Conservation (phyloP, 2,113 vertebrate genomes). For the Pipa parva region DNA sequence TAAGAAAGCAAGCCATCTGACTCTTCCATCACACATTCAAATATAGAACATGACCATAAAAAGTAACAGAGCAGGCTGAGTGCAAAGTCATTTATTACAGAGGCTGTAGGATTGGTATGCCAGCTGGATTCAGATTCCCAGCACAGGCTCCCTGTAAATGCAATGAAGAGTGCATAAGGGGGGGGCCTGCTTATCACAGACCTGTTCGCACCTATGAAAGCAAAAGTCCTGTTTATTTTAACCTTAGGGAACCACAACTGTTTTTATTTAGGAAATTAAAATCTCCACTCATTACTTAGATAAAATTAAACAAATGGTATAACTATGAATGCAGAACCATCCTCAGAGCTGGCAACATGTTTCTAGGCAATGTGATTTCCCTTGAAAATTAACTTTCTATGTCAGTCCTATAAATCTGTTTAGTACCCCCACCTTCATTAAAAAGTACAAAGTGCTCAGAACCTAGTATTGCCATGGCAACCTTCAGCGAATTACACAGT, state of each 20-base stretch:
- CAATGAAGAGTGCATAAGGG: neutral
- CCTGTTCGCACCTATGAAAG: neutral
- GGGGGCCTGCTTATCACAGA: neutral
- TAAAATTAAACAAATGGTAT: no score
- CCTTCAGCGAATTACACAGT: no score
- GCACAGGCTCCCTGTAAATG: conserved; percentile 45
- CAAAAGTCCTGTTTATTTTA: neutral
- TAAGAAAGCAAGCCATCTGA: conserved; percentile 58
- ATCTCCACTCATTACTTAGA: no score
- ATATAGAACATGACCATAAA: conserved; percentile 99
- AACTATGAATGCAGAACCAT: no score
- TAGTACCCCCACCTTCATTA: no score
- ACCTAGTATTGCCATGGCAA: no score
- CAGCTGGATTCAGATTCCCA: conserved; percentile 66
- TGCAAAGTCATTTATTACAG: conserved; percentile 67
- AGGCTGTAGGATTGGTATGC: conserved; percentile 60
- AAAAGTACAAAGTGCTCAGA: no score
- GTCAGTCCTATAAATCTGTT: no score
- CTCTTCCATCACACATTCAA: conserved; percentile 70
- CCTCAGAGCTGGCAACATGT: no score
- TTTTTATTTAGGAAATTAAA: neutral
- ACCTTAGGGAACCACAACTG: neutral
- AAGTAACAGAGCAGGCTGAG: conserved; percentile 82
- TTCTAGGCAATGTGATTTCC: no score
- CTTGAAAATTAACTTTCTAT: no score